Evolutionary conservation across 1,140 invertebrate species (phyloP).

Genomic region (Drepana arcuata): DNA sequence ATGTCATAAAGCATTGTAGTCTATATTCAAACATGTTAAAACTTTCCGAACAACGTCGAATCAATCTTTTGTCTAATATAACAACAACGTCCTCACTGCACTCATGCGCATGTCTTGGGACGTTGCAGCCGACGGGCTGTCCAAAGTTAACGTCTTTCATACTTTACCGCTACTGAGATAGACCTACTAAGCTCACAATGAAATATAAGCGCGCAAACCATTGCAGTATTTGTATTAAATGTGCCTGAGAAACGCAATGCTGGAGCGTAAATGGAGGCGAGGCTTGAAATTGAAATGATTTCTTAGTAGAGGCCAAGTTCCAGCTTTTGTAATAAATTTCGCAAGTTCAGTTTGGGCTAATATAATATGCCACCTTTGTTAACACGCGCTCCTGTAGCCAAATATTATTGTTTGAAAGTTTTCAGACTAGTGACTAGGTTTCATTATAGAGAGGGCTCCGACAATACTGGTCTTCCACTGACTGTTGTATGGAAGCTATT

Average conservation of each 20-base stretch:
- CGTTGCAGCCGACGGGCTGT: slow-evolving; percentile 20
- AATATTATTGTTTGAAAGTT: slow-evolving; percentile 28
- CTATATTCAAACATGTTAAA: too few species aligned
- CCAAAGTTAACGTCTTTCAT: slow-evolving; percentile 36
- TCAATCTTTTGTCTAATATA: slow-evolving; percentile 11
- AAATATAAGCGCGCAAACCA: slow-evolving; percentile 5
- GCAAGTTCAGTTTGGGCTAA: slow-evolving; percentile 37
- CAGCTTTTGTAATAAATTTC: slow-evolving; percentile 42
- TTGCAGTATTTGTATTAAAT: slow-evolving; percentile 6
- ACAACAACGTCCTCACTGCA: slow-evolving; percentile 9
- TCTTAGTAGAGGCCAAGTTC: slow-evolving; percentile 12
- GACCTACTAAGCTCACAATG: slow-evolving; percentile 6
- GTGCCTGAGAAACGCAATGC: slow-evolving; percentile 1
- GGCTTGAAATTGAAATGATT: neutral
- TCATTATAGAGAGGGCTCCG: too few species aligned
- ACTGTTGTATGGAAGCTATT: too few species aligned
- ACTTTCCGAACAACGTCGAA: too few species aligned
- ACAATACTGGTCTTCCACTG: too few species aligned
- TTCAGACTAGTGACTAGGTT: too few species aligned
- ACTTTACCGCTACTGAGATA: slow-evolving; percentile 23
- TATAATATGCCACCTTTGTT: slow-evolving; percentile 47
- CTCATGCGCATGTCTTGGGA: slow-evolving; percentile 9
- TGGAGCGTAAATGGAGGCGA: neutral
- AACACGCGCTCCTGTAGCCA: slow-evolving; percentile 29
- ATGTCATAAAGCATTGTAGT: too few species aligned